phyloP scores from a whole-genome alignment of 2,113 vertebrate species.

The Ranitomeya imitator region DNA sequence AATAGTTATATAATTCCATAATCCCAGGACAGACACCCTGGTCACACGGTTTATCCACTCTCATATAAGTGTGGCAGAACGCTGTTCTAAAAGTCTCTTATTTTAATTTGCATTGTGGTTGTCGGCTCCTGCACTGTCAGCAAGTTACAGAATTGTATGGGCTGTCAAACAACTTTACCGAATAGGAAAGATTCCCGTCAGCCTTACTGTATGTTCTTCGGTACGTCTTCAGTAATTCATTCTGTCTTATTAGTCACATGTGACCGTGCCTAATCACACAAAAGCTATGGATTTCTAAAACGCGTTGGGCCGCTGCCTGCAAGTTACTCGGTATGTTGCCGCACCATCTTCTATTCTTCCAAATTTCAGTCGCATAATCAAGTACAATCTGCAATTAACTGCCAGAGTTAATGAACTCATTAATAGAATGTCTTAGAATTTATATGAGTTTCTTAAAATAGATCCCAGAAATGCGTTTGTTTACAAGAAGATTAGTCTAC shows the following conservation, averaged over 20 bases:
- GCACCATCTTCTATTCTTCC: not conserved
- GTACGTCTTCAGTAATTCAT: slow-evolving; percentile 2
- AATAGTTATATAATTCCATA: too few relatives aligned
- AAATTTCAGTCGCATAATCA: slow-evolving; percentile 37
- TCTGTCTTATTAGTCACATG: slow-evolving; percentile 24
- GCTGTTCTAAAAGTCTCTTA: not conserved
- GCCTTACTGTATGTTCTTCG: not conserved
- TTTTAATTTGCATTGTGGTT: not conserved
- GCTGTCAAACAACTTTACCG: not conserved
- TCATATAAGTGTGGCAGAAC: too few relatives aligned
- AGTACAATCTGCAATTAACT: slow-evolving; percentile 43
- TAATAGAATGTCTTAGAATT: slow-evolving; percentile 44
- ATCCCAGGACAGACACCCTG: too few relatives aligned
- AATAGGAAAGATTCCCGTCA: not conserved
- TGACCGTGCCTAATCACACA: slow-evolving; percentile 28
- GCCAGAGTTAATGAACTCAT: slow-evolving; percentile 49
- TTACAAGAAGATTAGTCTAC: slow-evolving; percentile 15
- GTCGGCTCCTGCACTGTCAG: not conserved
- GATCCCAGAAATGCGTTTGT: slow-evolving; percentile 34
- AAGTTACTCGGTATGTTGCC: slow-evolving; percentile 6
- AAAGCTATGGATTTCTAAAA: slow-evolving; percentile 36
- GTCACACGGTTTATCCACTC: too few relatives aligned
- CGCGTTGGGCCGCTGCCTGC: not conserved
- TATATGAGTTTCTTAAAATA: slow-evolving; percentile 36
- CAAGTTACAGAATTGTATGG: not conserved